Evolutionary conservation across 2,888 invertebrate species (phyloP).

Genomic region (Zootermopsis nevadensis): DNA sequence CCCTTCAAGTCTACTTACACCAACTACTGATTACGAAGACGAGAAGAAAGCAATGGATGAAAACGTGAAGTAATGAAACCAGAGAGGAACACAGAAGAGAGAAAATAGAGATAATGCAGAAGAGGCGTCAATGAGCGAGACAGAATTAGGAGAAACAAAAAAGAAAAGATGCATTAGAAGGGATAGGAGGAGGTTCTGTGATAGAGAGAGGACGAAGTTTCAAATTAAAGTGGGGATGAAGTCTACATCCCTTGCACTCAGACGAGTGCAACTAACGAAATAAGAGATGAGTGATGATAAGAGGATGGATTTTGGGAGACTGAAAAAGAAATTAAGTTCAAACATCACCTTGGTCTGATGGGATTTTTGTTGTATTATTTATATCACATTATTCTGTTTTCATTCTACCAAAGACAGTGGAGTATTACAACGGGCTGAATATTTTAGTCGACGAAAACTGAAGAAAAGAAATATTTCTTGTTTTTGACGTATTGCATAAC

Average conservation of each 20-base stretch:
- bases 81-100: not conserved
- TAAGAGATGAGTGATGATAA: not conserved
- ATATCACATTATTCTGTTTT: too few species aligned
- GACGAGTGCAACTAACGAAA: not conserved
- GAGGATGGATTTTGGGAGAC: not conserved
- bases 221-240: not conserved
- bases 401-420: too few species aligned
- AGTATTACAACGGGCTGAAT: too few species aligned
- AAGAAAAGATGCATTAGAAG: not conserved
- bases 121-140: not conserved
- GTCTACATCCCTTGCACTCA: not conserved
- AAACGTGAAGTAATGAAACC: not conserved
- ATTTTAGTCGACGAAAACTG: too few species aligned
- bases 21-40: not conserved
- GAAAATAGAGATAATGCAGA: constrained; percentile 7
- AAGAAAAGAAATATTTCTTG: too few species aligned
- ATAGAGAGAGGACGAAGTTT: constrained; percentile 1
- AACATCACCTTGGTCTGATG: not conserved
- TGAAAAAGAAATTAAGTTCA: not conserved
- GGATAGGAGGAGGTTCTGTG: not conserved
- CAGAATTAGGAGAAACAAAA: not conserved
- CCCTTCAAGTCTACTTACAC: not conserved
- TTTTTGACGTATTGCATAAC: too few species aligned
- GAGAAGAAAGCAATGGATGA: constrained; percentile 2
- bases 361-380: too few species aligned